phyloP scores from a whole-genome alignment of 2,888 invertebrate species.

The Cheilosia vernalis region DNA sequence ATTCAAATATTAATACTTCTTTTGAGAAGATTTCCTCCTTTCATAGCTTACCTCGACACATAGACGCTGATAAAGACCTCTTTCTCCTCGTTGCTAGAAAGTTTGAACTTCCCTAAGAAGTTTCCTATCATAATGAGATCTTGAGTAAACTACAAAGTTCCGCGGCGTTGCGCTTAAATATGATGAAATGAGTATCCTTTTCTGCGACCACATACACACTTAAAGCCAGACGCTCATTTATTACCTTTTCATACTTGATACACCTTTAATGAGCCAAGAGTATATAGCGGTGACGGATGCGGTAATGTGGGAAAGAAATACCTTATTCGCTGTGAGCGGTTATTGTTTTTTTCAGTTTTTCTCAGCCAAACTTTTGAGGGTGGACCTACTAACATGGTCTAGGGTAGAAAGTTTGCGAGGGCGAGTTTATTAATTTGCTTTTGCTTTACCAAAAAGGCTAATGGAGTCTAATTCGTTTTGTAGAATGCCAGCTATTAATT shows the following conservation, averaged over 20 bases:
- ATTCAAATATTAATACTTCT: background rate
- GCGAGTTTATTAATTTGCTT: slow-evolving; percentile 70
- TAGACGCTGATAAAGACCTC: slow-evolving; percentile 22
- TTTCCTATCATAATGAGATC: slow-evolving; percentile 61
- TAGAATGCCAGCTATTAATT: slow-evolving; percentile 56
- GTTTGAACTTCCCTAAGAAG: slow-evolving; percentile 58
- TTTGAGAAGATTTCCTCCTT: slow-evolving; percentile 22
- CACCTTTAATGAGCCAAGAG: background rate
- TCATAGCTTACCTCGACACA: background rate
- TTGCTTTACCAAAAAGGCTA: slow-evolving; percentile 59
- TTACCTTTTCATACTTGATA: background rate
- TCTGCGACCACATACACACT: background rate
- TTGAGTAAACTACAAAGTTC: slow-evolving; percentile 48
- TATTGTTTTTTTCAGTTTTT: background rate
- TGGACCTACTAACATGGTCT: slow-evolving; percentile 27
- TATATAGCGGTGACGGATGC: background rate
- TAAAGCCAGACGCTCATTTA: background rate
- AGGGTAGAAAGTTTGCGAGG: slow-evolving; percentile 39
- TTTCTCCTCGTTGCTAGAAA: slow-evolving; percentile 33
- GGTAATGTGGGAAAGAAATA: background rate
- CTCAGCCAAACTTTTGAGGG: slow-evolving; percentile 23
- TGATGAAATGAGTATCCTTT: slow-evolving; percentile 42
- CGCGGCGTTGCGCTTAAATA: slow-evolving; percentile 37
- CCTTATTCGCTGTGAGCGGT: slow-evolving; percentile 16
- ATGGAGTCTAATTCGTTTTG: slow-evolving; percentile 55